phyloP scores from a whole-genome alignment of 2,113 vertebrate genomes.

The Misgurnus anguillicaudatus region DNA sequence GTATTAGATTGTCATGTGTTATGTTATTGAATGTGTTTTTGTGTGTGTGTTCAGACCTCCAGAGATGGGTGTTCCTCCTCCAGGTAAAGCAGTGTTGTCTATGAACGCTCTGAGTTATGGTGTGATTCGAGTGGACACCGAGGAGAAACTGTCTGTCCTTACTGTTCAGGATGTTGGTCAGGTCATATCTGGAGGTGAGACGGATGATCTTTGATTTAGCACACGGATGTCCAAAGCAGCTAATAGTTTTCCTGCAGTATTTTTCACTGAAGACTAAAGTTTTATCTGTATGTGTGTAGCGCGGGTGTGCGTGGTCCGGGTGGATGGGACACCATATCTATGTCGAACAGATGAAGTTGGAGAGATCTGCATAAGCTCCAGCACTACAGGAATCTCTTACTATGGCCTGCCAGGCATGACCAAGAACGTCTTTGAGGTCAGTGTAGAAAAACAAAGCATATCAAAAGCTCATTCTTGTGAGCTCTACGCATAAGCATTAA shows the following conservation, averaged over 20 bases:
- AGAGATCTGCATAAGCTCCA: conserved; percentile 90
- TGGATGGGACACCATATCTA: conserved; percentile 87
- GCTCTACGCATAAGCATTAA: too few species aligned
- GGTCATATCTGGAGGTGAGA: conserved; percentile 91
- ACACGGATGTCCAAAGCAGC: too few species aligned
- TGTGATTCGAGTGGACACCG: conserved; percentile 91
- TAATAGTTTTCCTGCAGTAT: not conserved
- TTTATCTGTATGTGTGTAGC: conserved; percentile 69
- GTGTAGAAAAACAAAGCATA: conserved; percentile 26
- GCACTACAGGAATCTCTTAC: conserved; percentile 83
- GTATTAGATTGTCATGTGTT: conserved; percentile 14
- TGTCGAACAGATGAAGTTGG: conserved; percentile 93
- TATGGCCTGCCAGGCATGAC: conserved; percentile 92
- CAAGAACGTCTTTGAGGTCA: conserved; percentile 92
- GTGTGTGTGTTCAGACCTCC: conserved; percentile 78
- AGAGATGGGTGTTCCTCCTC: conserved; percentile 86
- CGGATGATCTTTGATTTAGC: too few species aligned
- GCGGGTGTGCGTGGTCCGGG: conserved; percentile 86
- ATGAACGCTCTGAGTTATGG: conserved; percentile 91
- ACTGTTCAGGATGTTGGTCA: conserved; percentile 95
- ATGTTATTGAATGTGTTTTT: conserved; percentile 15
- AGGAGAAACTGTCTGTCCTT: conserved; percentile 93
- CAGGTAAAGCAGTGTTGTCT: conserved; percentile 90
- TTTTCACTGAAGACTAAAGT: not conserved
- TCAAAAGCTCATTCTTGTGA: not conserved